Conservation (phyloP, 1,140 invertebrate genomes). For the Campoletis sonorensis region DNA sequence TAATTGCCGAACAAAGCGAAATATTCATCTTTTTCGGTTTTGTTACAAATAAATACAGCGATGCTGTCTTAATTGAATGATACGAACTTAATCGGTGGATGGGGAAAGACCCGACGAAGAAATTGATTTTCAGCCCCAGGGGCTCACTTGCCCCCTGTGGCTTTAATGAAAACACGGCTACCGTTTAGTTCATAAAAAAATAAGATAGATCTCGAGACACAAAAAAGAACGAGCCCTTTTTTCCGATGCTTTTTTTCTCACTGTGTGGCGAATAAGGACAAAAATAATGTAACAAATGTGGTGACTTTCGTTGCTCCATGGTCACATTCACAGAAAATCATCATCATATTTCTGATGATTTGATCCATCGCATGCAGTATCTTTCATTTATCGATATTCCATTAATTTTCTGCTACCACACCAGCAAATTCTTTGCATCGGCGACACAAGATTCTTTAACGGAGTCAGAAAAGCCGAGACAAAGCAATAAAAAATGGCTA, state of each 20-base stretch:
- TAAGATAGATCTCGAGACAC: background rate
- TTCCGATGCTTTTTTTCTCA: background rate
- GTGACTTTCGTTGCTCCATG: no score
- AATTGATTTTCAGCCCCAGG: background rate
- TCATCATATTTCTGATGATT: no score
- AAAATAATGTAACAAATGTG: no score
- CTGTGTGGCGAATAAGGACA: no score
- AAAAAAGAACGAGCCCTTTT: background rate
- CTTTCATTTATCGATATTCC: background rate
- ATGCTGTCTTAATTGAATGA: background rate
- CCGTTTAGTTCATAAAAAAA: background rate
- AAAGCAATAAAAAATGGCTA: background rate
- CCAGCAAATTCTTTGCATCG: background rate
- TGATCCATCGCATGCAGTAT: no score
- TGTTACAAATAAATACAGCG: no score
- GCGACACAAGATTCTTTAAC: background rate
- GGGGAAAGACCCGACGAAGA: background rate
- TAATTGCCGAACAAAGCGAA: background rate
- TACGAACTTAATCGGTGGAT: background rate
- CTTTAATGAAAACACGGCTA: background rate
- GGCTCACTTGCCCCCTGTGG: background rate
- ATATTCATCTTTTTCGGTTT: background rate
- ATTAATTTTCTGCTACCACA: background rate
- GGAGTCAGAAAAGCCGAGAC: background rate
- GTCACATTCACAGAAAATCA: no score